Base-by-base conservation (phyloP, 1,140 invertebrate genomes). In the Parapsyche elsis region DNA sequence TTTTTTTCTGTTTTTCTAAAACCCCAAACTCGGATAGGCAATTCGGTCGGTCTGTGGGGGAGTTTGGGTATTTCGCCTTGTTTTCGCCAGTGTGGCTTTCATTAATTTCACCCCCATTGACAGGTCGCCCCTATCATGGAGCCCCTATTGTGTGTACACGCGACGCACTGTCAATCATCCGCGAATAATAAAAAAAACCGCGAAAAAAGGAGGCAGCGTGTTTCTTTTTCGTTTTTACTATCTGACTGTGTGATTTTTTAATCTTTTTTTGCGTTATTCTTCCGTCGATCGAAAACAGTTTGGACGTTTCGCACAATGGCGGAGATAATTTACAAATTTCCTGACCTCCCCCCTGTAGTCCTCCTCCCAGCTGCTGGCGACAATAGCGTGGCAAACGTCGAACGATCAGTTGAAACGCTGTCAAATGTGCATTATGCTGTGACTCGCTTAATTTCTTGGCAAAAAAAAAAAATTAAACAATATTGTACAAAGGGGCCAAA, bases 101-200 rank as follows among this genome's bases (percentile, higher is more conserved):
- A 78, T 82, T 80, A 82, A 82, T 82, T 82, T 74, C 78, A 57
- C 76, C n/a, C 71, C 49, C 44, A 81, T 81, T 81, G 78, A 80
- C 78, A 80, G 74, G 64, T 30, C 45, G 64, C 79, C 81, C 79
- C 78, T 78, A 80, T 80, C 38, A 23, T 24, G 30, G 16, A 23
- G 59, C 59, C 59, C 16, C 23, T 67, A 77, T 78, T 80, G 78
- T 82, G 81, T 78, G 24, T 30, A 74, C 44, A 77, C 71, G 71
- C 57, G 79, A 80, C 81, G 76, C 14, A 26, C 61, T 74, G 81
- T 82, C 81, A 80, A 76, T 80, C 78, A 82, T 78, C 53, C 44
- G 24, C 59, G 71, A 71, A 49, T 45, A 64, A 73, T 23, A 49
- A 46, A 38, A 16, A 67, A 67, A 67, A 67, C 21, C 5, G 0